Percentiles rank a stretch among this genome's conserved stretches.
Conservation (phyloP, 2,797 vertebrate genomes). For the Orientallactaga sibirica region DNA sequence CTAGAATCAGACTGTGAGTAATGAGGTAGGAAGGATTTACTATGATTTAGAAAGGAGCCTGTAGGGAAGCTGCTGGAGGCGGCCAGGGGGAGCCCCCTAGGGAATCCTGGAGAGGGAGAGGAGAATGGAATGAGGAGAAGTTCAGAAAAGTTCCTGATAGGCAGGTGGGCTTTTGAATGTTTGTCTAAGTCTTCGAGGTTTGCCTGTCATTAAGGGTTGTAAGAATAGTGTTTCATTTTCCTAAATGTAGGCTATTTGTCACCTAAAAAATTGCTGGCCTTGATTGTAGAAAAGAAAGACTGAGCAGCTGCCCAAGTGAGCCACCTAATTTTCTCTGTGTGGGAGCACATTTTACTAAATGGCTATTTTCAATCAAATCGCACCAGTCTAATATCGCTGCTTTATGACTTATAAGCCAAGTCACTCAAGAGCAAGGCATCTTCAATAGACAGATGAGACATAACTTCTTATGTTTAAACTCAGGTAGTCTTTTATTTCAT, state of each 20-base stretch:
- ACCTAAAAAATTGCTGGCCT: constrained; percentile 54
- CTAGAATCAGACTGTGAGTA: constrained; percentile 27
- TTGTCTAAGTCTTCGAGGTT: constrained; percentile 55
- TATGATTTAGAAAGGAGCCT: constrained; percentile 1
- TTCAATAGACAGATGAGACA: neutral
- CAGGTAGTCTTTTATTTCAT: neutral
- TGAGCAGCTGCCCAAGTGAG: constrained; percentile 16
- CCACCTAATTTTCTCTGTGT: constrained; percentile 50
- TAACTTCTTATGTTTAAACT: constrained; percentile 57
- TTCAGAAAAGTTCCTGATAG: constrained; percentile 40
- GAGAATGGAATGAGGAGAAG: too few species aligned
- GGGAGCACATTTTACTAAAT: constrained; percentile 49
- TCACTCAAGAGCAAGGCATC: neutral
- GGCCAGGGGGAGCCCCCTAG: neutral
- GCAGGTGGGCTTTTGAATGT: neutral
- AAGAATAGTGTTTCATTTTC: constrained; percentile 68
- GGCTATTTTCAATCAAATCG: constrained; percentile 36
- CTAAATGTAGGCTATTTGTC: constrained; percentile 57
- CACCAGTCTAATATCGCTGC: constrained; percentile 38
- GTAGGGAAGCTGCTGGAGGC: neutral
- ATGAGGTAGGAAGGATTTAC: constrained; percentile 45
- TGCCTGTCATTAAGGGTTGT: constrained; percentile 58
- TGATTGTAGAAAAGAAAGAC: constrained; percentile 53
- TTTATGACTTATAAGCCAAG: constrained; percentile 48
- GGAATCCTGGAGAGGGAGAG: neutral